Percentiles rank a stretch among this genome's conserved stretches.
phyloP scores from a whole-genome alignment of 2,797 vertebrate species.

The Streptopelia turtur region DNA sequence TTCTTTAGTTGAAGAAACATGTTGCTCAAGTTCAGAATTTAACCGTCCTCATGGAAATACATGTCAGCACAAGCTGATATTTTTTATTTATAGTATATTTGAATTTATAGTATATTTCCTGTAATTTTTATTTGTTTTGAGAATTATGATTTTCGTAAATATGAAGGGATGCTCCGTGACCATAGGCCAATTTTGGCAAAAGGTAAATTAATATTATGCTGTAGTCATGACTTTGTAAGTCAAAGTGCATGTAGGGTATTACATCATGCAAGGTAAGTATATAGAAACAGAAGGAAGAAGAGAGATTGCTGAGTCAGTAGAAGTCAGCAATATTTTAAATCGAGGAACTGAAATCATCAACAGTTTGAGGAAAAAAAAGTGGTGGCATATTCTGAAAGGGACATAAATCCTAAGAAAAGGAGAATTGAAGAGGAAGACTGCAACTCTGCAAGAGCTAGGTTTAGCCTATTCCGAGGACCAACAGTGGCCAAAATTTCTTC shows the following conservation, averaged over 20 bases:
- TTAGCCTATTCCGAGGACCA: neutral
- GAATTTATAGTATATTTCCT: neutral
- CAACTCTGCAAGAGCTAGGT: neutral
- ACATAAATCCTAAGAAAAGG: neutral
- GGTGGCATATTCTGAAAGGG: neutral
- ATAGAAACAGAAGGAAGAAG: neutral
- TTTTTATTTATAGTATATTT: neutral
- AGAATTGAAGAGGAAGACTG: neutral
- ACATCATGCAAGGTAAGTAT: neutral
- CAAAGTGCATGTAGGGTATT: neutral
- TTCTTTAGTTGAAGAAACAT: neutral
- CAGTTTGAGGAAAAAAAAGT: neutral
- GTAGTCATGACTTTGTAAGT: neutral
- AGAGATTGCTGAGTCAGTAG: neutral
- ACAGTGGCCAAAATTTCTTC: neutral
- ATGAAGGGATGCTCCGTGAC: neutral
- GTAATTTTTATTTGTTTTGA: neutral
- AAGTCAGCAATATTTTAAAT: constrained; percentile 29
- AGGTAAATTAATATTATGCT: neutral
- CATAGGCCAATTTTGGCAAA: neutral
- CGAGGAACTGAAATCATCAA: neutral
- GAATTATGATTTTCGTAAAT: neutral
- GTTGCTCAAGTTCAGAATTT: neutral
- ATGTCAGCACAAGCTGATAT: neutral
- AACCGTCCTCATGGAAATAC: neutral